phyloP scores from a whole-genome alignment of 2,888 invertebrate genomes.

The Ochlodes sylvanus region DNA sequence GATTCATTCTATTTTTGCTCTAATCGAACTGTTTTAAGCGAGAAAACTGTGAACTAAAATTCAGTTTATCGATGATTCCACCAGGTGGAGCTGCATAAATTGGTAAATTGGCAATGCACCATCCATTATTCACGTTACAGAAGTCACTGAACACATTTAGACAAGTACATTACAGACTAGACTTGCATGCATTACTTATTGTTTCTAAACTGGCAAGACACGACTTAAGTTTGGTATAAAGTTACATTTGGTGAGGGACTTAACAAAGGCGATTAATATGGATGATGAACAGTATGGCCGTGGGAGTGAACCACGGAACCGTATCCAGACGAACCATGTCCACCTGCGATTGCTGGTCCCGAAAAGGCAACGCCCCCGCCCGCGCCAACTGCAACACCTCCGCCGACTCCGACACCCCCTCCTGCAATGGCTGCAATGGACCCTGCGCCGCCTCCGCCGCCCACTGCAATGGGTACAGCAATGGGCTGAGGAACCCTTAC shows the following conservation, averaged over 20 bases:
- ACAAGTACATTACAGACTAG: conserved; percentile 30
- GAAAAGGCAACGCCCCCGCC: conserved; percentile 22
- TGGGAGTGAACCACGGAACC: conserved; percentile 43
- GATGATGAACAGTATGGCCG: conserved; percentile 47
- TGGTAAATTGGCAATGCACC: too few relatives aligned
- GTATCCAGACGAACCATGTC: conserved; percentile 21
- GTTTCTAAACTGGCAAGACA: conserved; percentile 15
- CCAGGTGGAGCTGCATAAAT: too few relatives aligned
- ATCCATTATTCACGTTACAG: neutral
- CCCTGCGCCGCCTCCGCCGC: conserved; percentile 35
- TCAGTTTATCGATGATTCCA: too few relatives aligned
- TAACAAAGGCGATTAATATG: conserved; percentile 37
- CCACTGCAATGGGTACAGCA: conserved; percentile 55
- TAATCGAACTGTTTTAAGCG: too few relatives aligned
- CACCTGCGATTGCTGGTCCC: conserved; percentile 8
- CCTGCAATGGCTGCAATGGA: conserved; percentile 34
- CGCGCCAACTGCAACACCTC: conserved; percentile 20
- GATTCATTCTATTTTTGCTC: neutral
- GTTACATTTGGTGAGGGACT: conserved; percentile 28
- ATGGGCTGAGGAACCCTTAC: conserved; percentile 67
- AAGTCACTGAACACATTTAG: conserved; percentile 1
- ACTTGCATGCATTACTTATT: conserved; percentile 20
- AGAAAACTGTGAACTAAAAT: too few relatives aligned
- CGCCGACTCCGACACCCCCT: conserved; percentile 18
- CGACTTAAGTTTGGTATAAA: conserved; percentile 23